Percentiles rank a stretch among this genome's conserved stretches.
phyloP scores from a whole-genome alignment of 2,113 vertebrate species.

The Callithrix jacchus region DNA sequence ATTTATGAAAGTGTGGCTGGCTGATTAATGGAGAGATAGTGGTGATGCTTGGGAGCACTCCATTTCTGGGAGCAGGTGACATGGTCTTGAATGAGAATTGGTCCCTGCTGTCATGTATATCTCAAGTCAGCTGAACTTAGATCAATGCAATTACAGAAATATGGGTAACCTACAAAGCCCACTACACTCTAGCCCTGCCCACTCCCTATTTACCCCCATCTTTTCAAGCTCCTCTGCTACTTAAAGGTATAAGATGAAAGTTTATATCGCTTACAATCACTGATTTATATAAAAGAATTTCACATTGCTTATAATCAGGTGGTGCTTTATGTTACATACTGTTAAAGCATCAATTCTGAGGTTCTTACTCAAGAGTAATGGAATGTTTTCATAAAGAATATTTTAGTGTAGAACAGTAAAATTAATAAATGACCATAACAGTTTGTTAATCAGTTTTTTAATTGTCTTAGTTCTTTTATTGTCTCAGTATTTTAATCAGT shows the following conservation, averaged over 20 bases:
- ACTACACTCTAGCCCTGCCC: not conserved
- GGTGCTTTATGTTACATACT: not conserved
- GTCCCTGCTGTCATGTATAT: not conserved
- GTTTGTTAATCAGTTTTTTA: not conserved
- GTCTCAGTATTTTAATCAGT: not conserved
- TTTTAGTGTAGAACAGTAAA: constrained; percentile 6
- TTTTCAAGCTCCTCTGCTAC: not conserved
- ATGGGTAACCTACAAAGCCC: accelerated
- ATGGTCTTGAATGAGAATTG: not conserved
- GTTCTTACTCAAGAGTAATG: not conserved
- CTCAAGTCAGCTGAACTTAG: not conserved
- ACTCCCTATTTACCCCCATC: too few relatives aligned
- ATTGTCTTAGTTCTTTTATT: not conserved
- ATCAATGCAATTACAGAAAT: not conserved
- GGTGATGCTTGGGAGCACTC: not conserved
- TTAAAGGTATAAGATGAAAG: not conserved
- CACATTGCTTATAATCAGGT: not conserved
- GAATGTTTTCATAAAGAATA: not conserved
- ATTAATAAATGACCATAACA: not conserved
- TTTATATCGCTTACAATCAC: not conserved
- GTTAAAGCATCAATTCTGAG: not conserved
- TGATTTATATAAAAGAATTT: not conserved
- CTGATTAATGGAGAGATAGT: not conserved
- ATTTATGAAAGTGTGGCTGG: not conserved
- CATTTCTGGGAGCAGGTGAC: not conserved